Conservation (phyloP, 37 sponge, comb jelly and placozoan species). For the Lycopodina hypogea region DNA sequence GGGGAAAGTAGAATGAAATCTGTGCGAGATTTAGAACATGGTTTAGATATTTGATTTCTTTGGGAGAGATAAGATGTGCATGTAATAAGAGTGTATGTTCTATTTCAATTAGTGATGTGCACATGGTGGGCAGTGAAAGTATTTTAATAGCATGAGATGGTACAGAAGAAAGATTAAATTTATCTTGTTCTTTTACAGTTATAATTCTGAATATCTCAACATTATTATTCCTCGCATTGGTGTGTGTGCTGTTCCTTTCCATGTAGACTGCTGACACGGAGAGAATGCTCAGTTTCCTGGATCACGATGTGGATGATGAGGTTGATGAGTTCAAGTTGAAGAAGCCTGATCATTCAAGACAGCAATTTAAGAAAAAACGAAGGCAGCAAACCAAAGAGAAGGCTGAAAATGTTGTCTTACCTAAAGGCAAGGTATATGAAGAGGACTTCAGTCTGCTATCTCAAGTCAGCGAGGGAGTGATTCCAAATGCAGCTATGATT, state of each 20-base stretch:
- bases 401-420: neutral
- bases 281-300: slow-evolving; percentile 53
- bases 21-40: too few species aligned
- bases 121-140: too few species aligned
- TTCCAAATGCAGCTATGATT: slow-evolving; percentile 81
- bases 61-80: too few species aligned
- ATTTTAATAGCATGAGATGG: too few species aligned
- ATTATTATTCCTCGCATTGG: too few species aligned
- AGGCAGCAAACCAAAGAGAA: slow-evolving; percentile 32
- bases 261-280: neutral
- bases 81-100: too few species aligned
- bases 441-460: neutral
- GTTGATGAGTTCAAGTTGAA: slow-evolving; percentile 51
- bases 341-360: slow-evolving; percentile 29
- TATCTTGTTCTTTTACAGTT: too few species aligned
- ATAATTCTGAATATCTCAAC: too few species aligned
- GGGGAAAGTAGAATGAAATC: too few species aligned
- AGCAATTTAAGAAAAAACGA: slow-evolving; percentile 38
- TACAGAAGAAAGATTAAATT: too few species aligned
- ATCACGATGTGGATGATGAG: slow-evolving; percentile 50
- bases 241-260: neutral
- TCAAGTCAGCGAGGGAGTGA: slow-evolving; percentile 45
- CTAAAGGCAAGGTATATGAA: slow-evolving; percentile 5
- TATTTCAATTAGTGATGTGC: too few species aligned
- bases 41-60: too few species aligned